Percentiles rank a stretch among this genome's conserved stretches.
Evolutionary conservation across 2,797 vertebrate genomes (phyloP).

Genomic region (Poeciliopsis paucimaculata): DNA sequence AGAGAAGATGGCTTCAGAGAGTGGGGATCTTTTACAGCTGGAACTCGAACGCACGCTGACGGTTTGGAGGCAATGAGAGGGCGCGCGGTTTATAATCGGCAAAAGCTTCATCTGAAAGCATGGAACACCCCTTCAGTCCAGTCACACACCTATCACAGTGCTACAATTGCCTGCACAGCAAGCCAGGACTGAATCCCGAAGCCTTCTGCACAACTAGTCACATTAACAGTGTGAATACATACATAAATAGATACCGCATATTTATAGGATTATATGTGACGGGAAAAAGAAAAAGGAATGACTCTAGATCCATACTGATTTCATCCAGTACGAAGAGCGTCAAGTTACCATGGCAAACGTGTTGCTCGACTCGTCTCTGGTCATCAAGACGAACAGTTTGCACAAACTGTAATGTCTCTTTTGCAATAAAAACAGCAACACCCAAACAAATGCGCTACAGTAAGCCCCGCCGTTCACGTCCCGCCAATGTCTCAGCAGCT

Average conservation of each 20-base stretch:
- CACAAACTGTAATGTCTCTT: constrained; percentile 53
- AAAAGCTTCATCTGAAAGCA: constrained; percentile 31
- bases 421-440: constrained; percentile 27
- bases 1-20: constrained; percentile 60
- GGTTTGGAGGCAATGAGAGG: constrained; percentile 68
- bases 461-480: constrained; percentile 20
- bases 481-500: constrained; percentile 51
- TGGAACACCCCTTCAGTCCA: constrained; percentile 17
- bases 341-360: constrained; percentile 40
- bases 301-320: constrained; percentile 29
- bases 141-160: constrained; percentile 44
- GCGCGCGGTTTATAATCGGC: constrained; percentile 27
- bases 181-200: constrained; percentile 45
- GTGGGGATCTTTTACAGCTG: constrained; percentile 23
- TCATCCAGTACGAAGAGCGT: constrained; percentile 53
- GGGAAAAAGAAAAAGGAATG: constrained; percentile 54
- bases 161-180: constrained; percentile 49
- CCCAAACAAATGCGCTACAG: constrained; percentile 50
- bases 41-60: constrained; percentile 32
- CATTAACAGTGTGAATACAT: constrained; percentile 59
- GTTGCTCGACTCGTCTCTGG: constrained; percentile 37
- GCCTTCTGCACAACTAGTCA: constrained; percentile 55
- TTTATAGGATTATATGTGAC: constrained; percentile 50
- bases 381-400: constrained; percentile 56
- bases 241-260: constrained; percentile 53